These are phyloP conservation scores for Amblyjoppa fuscipennis DNA, from an alignment of 2,888 invertebrate genomes.

Conservation along the genomic window DNA sequence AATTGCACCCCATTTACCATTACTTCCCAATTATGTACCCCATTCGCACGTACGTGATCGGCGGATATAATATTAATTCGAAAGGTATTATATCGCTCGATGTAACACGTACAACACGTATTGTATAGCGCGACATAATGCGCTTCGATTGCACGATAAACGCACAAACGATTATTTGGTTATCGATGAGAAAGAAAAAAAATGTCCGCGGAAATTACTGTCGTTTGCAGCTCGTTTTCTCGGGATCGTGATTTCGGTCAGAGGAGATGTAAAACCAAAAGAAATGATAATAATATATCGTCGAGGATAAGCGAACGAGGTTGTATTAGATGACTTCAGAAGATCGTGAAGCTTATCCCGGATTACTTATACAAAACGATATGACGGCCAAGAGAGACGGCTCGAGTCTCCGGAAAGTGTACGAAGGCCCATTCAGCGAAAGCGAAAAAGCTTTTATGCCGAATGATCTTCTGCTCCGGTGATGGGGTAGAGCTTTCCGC, in stretches of 20 bases:
- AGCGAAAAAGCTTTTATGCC: conserved; percentile 46
- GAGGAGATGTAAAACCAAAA: conserved; percentile 9
- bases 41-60: background rate
- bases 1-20: background rate
- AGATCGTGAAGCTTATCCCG: conserved; percentile 53
- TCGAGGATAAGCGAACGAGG: conserved; percentile 16
- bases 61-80: background rate
- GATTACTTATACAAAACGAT: conserved; percentile 53
- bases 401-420: conserved; percentile 2
- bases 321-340: conserved; percentile 42
- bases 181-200: background rate
- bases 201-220: background rate
- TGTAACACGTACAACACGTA: background rate
- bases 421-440: conserved; percentile 3
- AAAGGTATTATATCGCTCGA: background rate
- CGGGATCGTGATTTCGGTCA: conserved; percentile 21
- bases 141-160: background rate
- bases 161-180: background rate
- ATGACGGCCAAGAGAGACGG: conserved; percentile 23
- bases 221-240: conserved; percentile 11
- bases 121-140: background rate
- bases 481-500: conserved; percentile 1
- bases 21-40: background rate
- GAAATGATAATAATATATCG: conserved; percentile 7
- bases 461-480: conserved; percentile 33